Percentiles rank a stretch among this genome's conserved stretches.
phyloP scores from a whole-genome alignment of 2,888 invertebrate species.

The Hypselothyrea guttata region DNA sequence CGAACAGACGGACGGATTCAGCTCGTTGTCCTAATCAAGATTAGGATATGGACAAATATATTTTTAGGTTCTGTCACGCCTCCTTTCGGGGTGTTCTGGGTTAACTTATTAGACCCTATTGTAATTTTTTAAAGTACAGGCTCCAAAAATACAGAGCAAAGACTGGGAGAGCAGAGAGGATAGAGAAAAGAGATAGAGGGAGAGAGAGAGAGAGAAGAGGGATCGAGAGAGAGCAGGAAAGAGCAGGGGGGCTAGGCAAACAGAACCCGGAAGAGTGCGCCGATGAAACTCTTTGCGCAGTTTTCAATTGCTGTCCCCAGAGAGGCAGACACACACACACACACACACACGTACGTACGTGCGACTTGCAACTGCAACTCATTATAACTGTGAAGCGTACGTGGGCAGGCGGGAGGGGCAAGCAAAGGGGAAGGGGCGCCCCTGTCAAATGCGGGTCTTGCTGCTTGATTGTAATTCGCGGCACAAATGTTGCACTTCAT shows the following conservation, averaged over 20 bases:
- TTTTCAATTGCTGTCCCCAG: constrained; percentile 59
- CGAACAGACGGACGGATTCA: too few relatives aligned
- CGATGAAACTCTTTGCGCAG: constrained; percentile 39
- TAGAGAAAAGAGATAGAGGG: not conserved
- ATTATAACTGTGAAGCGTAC: constrained; percentile 62
- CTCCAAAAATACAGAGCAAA: constrained; percentile 33
- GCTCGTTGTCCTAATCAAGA: too few relatives aligned
- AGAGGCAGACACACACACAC: constrained; percentile 16
- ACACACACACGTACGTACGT: constrained; percentile 38
- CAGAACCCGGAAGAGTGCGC: constrained; percentile 69
- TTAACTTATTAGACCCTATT: too few relatives aligned
- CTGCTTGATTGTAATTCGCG: constrained; percentile 69
- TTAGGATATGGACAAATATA: too few relatives aligned
- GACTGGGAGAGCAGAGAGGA: constrained; percentile 7
- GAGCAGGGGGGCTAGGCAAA: too few relatives aligned
- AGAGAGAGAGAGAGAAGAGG: constrained; percentile 4
- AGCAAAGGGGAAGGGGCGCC: not conserved
- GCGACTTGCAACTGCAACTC: constrained; percentile 75
- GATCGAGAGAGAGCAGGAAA: constrained; percentile 2
- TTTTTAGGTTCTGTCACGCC: too few relatives aligned
- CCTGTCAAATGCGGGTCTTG: constrained; percentile 51
- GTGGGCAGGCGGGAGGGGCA: constrained; percentile 15
- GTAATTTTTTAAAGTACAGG: constrained; percentile 34
- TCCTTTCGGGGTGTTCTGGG: too few relatives aligned
- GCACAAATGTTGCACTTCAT: constrained; percentile 78